Conservation (phyloP, 2,797 vertebrate genomes). For the Ceyx erithaca region DNA sequence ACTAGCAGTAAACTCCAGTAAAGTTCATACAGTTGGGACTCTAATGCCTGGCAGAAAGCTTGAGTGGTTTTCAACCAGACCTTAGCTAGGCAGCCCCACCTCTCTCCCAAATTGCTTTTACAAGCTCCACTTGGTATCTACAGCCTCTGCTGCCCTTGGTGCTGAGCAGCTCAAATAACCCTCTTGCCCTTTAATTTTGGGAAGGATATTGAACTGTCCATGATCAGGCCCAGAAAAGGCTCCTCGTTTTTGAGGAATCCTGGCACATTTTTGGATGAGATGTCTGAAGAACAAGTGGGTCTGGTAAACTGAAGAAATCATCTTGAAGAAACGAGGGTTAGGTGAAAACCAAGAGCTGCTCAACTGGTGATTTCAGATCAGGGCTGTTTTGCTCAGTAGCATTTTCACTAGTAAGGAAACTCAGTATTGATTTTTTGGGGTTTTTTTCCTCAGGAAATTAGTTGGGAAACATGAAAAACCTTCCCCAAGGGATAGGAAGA, state of each 20-base stretch:
- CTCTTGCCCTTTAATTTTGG: neutral
- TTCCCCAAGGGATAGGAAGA: rapidly evolving
- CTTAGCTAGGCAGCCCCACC: neutral
- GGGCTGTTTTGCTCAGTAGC: neutral
- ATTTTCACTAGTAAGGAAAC: neutral
- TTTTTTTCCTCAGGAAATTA: neutral
- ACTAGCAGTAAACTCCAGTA: neutral
- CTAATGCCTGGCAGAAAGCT: neutral
- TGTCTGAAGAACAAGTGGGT: neutral
- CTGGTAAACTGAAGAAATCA: neutral
- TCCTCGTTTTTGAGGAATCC: neutral
- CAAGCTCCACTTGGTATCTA: neutral
- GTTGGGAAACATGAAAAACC: neutral
- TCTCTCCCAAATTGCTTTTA: neutral
- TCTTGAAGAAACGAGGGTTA: neutral
- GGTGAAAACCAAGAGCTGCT: neutral
- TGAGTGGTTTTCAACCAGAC: neutral
- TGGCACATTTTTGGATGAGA: neutral
- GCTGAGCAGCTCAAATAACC: neutral
- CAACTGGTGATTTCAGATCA: neutral
- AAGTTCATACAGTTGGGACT: neutral
- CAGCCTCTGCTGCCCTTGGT: rapidly evolving
- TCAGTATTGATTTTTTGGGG: neutral
- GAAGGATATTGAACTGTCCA: neutral
- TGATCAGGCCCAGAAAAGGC: neutral